These are phyloP conservation scores for Gymnogyps californianus DNA, from an alignment of 2,113 vertebrate genomes.

Conservation along the genomic window DNA sequence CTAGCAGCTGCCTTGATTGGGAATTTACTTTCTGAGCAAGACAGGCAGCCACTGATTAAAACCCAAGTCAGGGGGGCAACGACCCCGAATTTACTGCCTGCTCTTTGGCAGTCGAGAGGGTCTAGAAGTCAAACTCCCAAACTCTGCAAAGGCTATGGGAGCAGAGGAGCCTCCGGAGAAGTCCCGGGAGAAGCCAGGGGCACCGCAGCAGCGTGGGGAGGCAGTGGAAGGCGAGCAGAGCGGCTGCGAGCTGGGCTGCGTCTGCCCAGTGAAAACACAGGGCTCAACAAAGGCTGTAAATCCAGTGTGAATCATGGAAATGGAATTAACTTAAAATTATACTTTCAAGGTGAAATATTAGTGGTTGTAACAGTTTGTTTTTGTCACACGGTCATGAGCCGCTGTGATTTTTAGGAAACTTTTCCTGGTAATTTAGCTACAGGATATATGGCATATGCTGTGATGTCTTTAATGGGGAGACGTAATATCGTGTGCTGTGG, in stretches of 20 bases:
- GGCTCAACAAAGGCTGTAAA: constrained; percentile 6
- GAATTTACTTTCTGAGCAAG: background rate
- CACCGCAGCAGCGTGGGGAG: background rate
- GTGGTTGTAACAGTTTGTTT: background rate
- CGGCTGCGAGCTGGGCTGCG: background rate
- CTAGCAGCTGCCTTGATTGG: background rate
- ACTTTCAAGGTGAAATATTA: constrained; percentile 27
- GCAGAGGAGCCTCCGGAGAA: background rate
- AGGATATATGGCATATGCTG: background rate
- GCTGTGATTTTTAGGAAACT: constrained; percentile 38
- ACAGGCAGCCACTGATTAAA: background rate
- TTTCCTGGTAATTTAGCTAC: constrained; percentile 11
- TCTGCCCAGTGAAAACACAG: background rate
- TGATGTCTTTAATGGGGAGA: background rate
- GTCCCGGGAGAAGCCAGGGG: background rate
- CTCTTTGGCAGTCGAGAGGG: background rate
- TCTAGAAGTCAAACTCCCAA: background rate
- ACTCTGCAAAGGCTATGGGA: background rate
- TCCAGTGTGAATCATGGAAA: background rate
- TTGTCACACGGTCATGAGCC: background rate
- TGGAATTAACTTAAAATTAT: constrained; percentile 1
- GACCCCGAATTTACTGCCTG: background rate
- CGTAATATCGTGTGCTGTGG: background rate
- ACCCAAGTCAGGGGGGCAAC: background rate
- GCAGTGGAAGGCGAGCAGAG: background rate